Evolutionary conservation across 2,797 vertebrate genomes (phyloP).

Genomic region (Prunella strophiata): DNA sequence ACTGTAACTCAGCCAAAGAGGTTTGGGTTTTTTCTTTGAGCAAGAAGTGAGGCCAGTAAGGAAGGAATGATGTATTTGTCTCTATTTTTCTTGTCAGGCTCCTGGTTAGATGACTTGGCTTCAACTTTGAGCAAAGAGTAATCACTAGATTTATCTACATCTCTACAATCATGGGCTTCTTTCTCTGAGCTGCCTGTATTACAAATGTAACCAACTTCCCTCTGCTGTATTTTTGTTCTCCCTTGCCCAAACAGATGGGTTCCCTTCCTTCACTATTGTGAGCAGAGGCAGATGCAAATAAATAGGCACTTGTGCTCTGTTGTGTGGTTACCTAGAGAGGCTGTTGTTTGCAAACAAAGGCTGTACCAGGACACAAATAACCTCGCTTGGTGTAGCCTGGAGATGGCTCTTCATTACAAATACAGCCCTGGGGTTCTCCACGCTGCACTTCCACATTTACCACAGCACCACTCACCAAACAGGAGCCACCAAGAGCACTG

Average conservation of each 20-base stretch:
- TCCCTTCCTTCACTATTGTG: not conserved
- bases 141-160: not conserved
- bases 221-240: not conserved
- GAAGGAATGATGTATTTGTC: not conserved
- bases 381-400: not conserved
- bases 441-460: not conserved
- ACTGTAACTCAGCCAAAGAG: not conserved
- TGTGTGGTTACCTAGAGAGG: constrained; percentile 53
- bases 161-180: not conserved
- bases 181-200: not conserved
- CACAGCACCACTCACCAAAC: not conserved
- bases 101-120: not conserved
- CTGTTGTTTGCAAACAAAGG: constrained; percentile 37
- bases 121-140: not conserved
- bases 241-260: not conserved
- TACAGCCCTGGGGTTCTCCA: not conserved
- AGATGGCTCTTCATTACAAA: constrained; percentile 9
- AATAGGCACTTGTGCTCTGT: constrained; percentile 8
- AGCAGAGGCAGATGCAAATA: not conserved
- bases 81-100: not conserved
- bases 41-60: not conserved
- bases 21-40: not conserved
- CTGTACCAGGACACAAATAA: not conserved
- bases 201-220: not conserved
- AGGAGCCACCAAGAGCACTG: not conserved